Evolutionary conservation across 2,113 vertebrate genomes (phyloP), one percentile per base, ranked within the genome.

Genomic region (Megaceryle torquata): DNA sequence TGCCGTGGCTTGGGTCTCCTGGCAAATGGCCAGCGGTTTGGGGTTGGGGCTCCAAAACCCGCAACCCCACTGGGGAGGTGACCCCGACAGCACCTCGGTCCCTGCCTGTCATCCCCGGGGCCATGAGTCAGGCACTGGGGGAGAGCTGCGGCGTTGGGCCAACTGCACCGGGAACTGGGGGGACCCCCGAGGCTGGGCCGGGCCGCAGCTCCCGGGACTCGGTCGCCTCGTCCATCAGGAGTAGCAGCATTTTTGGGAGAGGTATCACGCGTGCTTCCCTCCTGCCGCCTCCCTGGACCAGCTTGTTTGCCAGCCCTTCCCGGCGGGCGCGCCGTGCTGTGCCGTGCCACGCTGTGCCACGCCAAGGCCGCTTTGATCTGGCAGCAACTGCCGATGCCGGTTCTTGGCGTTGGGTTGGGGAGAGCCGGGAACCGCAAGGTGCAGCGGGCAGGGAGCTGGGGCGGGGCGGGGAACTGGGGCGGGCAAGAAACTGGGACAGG

Each of bases 161-260:
- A 79, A 61, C 61, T 7, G 8, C 2, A 13, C 48, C 2, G 43
- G 82, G 70, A 84, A 71, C 70, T 2, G 29, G 63, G 78, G 82
- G 76, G 26, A 29, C 29, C 96, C 63, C 43, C 11, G 17, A 71
- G 61, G 51, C 77, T 91, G 88, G 94, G 89, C 29, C 2, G 57
- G 86, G 93, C 92, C 3, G 9, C 35, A 5, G 88, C 89, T 97
- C 70, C 82, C 0, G 15, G 94, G 95, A 96, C 92, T 92, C 6
- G 9, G 87, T 61, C 18, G 3, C 94, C 95, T 88, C 4, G 91
- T 95, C 89, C 26, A 0, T 94, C 94, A 93, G 95, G 97, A 97
- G 95, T 69, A 0, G 88, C 95, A 90, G 89, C 95, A 97, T 97
- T 97, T 97, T 96, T 95, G 56, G 88, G 37, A 85, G 89, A 83